A percentile compares a stretch with the other conserved stretches of the same genome.
These are phyloP conservation scores for Lineus longissimus DNA, from an alignment of 1,140 invertebrate genomes.

Conservation along the genomic window DNA sequence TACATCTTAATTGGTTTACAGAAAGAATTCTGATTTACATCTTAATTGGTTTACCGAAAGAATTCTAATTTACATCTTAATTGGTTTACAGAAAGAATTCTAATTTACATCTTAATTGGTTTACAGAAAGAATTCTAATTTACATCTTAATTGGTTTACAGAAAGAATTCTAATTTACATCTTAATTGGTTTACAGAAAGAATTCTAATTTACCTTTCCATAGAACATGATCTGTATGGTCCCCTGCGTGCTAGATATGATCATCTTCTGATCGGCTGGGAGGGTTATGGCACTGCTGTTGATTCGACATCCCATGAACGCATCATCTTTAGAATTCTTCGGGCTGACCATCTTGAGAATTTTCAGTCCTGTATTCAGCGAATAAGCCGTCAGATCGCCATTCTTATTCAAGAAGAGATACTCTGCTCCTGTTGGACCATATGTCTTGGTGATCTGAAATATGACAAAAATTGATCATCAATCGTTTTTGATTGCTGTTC, in stretches of 20 bases:
- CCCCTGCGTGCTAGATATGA: not conserved
- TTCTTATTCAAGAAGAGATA: conserved; percentile 8
- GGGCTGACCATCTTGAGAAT: not conserved
- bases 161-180: not conserved
- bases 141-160: not conserved
- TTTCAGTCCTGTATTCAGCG: conserved; percentile 4
- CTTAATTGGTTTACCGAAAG: too few species aligned
- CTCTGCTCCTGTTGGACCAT: conserved; percentile 1
- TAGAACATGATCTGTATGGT: not conserved
- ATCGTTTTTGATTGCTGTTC: too few species aligned
- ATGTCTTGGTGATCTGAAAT: not conserved
- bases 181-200: not conserved
- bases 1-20: too few species aligned
- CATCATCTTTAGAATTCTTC: not conserved
- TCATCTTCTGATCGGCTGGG: not conserved
- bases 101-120: too few species aligned
- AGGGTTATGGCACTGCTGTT: not conserved
- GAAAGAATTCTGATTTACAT: too few species aligned
- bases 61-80: too few species aligned
- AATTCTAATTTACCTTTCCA: not conserved
- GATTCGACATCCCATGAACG: not conserved
- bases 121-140: too few species aligned
- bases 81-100: too few species aligned
- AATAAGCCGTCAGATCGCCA: conserved; percentile 6
- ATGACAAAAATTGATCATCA: not conserved